A percentile compares a stretch with the other conserved stretches of the same genome.
phyloP scores from a whole-genome alignment of 2,888 invertebrate species.

The Rhamnusium bicolor region DNA sequence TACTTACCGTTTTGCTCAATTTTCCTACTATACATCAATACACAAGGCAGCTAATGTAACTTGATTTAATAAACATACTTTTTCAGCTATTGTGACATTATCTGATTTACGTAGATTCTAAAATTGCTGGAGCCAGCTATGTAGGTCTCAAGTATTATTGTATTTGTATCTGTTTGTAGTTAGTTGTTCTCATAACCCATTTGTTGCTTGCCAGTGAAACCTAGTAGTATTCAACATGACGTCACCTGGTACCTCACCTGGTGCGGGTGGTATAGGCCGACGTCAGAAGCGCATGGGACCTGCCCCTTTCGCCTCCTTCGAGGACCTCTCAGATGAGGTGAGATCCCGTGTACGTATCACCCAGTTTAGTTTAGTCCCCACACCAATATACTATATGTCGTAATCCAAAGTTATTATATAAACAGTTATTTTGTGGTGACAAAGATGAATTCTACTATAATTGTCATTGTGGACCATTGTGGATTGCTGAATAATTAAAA shows the following conservation, averaged over 20 bases:
- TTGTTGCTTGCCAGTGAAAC: conserved; percentile 61
- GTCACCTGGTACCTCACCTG: conserved; percentile 61
- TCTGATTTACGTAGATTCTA: no score
- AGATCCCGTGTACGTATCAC: conserved; percentile 77
- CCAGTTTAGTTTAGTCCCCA: conserved; percentile 63
- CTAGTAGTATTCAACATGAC: conserved; percentile 63
- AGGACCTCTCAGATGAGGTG: conserved; percentile 90
- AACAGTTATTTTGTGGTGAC: neutral
- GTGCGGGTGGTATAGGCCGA: conserved; percentile 58
- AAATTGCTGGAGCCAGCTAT: neutral
- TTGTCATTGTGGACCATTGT: no score
- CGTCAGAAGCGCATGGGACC: conserved; percentile 88
- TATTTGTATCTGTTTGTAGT: conserved; percentile 30
- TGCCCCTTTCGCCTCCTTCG: conserved; percentile 95
- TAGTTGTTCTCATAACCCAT: conserved; percentile 42
- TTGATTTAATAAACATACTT: no score
- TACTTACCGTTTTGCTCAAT: no score
- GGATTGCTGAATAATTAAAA: no score
- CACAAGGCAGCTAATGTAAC: no score
- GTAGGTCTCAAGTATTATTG: neutral
- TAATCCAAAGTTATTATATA: neutral
- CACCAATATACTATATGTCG: conserved; percentile 42
- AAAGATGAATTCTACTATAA: no score
- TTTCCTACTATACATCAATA: no score
- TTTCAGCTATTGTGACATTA: no score